Base-by-base conservation (phyloP, 2,797 vertebrate species). In the Enteromius treurensis region DNA sequence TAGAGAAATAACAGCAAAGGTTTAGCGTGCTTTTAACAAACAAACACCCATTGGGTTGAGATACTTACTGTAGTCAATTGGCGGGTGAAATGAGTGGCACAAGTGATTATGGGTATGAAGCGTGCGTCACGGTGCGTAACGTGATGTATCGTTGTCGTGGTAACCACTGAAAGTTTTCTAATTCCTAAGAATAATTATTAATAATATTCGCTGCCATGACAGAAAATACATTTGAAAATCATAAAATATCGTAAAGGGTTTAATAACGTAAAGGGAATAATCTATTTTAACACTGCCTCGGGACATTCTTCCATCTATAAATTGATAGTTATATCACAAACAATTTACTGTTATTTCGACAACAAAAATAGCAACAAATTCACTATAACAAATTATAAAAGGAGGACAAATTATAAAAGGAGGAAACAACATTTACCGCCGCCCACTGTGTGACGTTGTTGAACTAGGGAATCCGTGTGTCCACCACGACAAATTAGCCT, bases 321-420 rank as follows among this genome's bases (percentile, higher is more conserved):
- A 42, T 42, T 42, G 40, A 17, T 51, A 19, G 49, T 19, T 49
- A 26, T 62, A 62, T 29, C 58, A 62, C 58, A 26, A 62, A 62
- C 5, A 62, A 62, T 62, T 15, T 62, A 62, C 23, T 64, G 26
- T 32, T 64, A 32, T 64, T 32, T 64, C 29, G 26, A 14, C 60
- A 62, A 62, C 23, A 62, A 62, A 62, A 62, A 64, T 29, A 5
- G 26, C 26, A 64, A 15, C 14, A 15, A 69, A 69, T 68, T 1
- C 65, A 68, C 65, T n/a, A 68, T 11, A 68, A 68, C 40, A 68
- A 40, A 68, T 40, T 37, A 67, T 68, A 40, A 68, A 68, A 68
- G 34, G 65, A 40, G 65, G 65, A 68, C 32, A 32, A 32, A 32
- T 32, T 32, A 32, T 32, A 32, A 32, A 32, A 32, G 32, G 32